These are phyloP conservation scores for Pelecanoides urinatrix DNA, from an alignment of 2,113 vertebrate species.

Conservation along the genomic window DNA sequence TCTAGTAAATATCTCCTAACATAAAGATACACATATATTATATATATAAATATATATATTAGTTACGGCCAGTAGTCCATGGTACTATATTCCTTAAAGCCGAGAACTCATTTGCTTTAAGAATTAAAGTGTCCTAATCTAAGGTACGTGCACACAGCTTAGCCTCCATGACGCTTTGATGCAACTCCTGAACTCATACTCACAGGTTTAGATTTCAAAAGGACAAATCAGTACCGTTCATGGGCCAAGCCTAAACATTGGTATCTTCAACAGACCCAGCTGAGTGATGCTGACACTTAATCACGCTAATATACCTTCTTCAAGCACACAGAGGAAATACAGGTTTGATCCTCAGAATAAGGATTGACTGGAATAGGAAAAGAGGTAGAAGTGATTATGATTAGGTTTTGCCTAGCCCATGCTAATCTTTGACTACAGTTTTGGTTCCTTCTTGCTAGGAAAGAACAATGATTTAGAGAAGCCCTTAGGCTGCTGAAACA, in stretches of 20 bases:
- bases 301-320: fast-evolving
- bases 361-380: background rate
- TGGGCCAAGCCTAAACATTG: background rate
- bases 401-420: background rate
- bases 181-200: background rate
- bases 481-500: background rate
- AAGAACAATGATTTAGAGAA: background rate
- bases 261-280: background rate
- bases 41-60: no score
- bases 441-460: background rate
- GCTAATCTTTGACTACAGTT: background rate
- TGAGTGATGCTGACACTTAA: background rate
- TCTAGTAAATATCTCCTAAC: background rate
- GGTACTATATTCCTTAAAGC: background rate
- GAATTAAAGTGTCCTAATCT: background rate
- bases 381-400: background rate
- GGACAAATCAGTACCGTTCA: fast-evolving
- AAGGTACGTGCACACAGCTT: background rate
- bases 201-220: background rate
- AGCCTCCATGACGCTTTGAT: background rate
- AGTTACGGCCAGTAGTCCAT: background rate
- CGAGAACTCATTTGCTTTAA: background rate
- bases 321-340: background rate
- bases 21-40: background rate
- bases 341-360: background rate